Evolutionary conservation across 2,888 invertebrate genomes (phyloP).

Genomic region (Stenoptilia bipunctidactyla): DNA sequence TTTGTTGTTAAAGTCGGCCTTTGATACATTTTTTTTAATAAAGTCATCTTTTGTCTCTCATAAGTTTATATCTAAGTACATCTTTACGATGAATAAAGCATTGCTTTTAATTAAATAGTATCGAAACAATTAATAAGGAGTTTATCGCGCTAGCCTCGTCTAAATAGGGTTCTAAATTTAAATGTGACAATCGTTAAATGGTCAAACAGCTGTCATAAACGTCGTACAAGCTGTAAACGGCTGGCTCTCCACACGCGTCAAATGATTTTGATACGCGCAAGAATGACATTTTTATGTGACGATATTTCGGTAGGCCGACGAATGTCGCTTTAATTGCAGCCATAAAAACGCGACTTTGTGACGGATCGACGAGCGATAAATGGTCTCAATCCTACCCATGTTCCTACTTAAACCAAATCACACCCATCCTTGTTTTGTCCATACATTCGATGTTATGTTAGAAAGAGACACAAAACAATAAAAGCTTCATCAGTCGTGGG

Average conservation of each 20-base stretch:
- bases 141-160: too few species aligned
- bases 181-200: conserved; percentile 41
- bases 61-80: too few species aligned
- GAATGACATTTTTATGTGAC: conserved; percentile 57
- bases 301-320: conserved; percentile 54
- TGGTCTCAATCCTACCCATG: conserved; percentile 20
- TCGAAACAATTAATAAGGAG: too few species aligned
- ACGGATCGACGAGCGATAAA: conserved; percentile 53
- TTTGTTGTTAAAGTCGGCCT: conserved; percentile 53
- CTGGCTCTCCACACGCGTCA: conserved; percentile 45
- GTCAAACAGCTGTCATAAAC: conserved; percentile 43
- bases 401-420: too few species aligned
- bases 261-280: conserved; percentile 60
- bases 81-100: too few species aligned
- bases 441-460: conserved; percentile 12
- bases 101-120: too few species aligned
- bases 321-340: conserved; percentile 57
- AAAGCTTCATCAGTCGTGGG: conserved; percentile 26
- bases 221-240: conserved; percentile 48
- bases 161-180: conserved; percentile 31
- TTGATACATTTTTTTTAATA: conserved; percentile 19
- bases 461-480: conserved; percentile 26
- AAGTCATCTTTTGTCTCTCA: not conserved
- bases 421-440: not conserved
- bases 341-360: conserved; percentile 53